Conservation (phyloP, 2,113 vertebrate species). For the Gymnogyps californianus region DNA sequence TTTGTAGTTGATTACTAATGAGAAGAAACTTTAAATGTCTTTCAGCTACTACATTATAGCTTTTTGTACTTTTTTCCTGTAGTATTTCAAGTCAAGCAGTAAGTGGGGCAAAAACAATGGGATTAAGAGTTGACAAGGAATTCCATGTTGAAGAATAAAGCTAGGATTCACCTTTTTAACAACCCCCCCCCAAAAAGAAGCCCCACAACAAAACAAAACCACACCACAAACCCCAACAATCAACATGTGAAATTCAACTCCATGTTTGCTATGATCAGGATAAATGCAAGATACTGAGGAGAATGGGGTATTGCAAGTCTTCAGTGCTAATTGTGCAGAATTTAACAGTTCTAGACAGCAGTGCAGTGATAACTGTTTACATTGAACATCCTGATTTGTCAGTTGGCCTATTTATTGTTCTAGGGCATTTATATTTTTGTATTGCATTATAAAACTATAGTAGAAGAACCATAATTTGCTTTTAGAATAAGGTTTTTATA, state of each 20-base stretch:
- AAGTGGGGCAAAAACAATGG: not conserved
- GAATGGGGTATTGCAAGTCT: not conserved
- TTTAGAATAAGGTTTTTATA: not conserved
- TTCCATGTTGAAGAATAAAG: not conserved
- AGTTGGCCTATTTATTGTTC: not conserved
- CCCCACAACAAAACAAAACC: not conserved
- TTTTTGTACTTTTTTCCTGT: not conserved
- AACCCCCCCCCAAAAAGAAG: not conserved
- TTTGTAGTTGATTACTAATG: not conserved
- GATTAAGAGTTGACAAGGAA: not conserved
- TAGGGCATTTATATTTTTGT: not conserved
- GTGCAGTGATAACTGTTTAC: not conserved
- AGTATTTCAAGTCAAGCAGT: not conserved
- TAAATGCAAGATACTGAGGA: not conserved
- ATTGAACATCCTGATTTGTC: not conserved
- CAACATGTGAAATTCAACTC: not conserved
- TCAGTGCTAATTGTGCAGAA: not conserved
- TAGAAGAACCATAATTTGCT: not conserved
- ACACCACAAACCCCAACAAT: not conserved
- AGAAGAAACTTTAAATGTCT: not conserved
- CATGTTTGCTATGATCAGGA: not conserved
- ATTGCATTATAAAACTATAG: not conserved
- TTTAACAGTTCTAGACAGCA: not conserved
- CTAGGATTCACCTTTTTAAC: not conserved
- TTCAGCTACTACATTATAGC: not conserved